Percentiles rank a stretch among this genome's conserved stretches.
Evolutionary conservation across 2,888 invertebrate genomes (phyloP).

Genomic region (Drosophila peninsularis): DNA sequence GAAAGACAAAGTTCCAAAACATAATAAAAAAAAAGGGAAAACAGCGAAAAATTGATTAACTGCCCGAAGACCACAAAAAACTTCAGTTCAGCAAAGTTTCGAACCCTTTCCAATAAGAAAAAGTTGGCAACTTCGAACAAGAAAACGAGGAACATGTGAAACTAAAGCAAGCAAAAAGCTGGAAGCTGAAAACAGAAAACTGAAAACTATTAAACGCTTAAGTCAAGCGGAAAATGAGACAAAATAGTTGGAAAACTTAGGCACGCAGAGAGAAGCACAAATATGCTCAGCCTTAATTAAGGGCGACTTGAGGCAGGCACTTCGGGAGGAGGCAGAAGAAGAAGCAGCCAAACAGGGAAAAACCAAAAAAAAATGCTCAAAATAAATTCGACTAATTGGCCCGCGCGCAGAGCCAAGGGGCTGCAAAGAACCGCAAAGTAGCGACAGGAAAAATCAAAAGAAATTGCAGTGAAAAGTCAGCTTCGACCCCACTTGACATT

Average conservation of each 20-base stretch:
- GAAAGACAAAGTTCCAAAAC: constrained; percentile 32
- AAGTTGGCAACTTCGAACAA: constrained; percentile 63
- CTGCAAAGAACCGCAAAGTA: constrained; percentile 58
- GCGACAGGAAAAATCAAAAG: constrained; percentile 43
- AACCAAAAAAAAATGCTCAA: constrained; percentile 16
- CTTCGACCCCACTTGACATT: constrained; percentile 73
- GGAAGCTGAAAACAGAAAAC: constrained; percentile 45
- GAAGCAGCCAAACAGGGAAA: neutral
- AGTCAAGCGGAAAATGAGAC: constrained; percentile 83
- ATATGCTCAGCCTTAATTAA: constrained; percentile 68
- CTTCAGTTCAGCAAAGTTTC: constrained; percentile 47
- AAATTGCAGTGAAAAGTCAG: constrained; percentile 52
- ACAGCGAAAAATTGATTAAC: constrained; percentile 73
- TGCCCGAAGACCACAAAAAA: constrained; percentile 70
- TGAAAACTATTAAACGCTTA: constrained; percentile 83
- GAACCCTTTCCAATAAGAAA: constrained; percentile 56
- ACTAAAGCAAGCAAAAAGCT: constrained; percentile 49
- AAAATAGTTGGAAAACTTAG: constrained; percentile 77
- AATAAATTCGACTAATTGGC: constrained; percentile 64
- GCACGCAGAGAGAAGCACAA: constrained; percentile 31
- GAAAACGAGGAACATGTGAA: constrained; percentile 54
- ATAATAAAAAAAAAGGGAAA: constrained; percentile 35
- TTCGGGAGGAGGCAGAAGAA: neutral
- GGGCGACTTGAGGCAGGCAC: constrained; percentile 35
- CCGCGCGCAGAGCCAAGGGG: constrained; percentile 48